Evolutionary conservation across 2,113 vertebrate genomes (phyloP), one percentile per base, ranked within the genome.

Genomic region (Oryctolagus cuniculus): DNA sequence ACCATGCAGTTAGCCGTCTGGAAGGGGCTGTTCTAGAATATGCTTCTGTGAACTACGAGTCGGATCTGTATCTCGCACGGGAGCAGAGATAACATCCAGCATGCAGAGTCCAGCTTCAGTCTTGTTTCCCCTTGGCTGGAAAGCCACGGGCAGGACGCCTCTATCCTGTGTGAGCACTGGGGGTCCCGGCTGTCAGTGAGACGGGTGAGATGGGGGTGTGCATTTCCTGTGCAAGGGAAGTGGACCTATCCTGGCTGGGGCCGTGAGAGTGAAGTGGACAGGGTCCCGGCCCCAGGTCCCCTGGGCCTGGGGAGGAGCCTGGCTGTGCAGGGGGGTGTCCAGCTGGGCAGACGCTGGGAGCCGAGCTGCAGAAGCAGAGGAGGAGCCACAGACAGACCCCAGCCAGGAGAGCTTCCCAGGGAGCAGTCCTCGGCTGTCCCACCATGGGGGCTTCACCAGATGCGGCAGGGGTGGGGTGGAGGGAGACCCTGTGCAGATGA

Each of bases 331-430:
- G 10, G n/a, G 49, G 13, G 9, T 2, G 6, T 21, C 51, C 24
- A 36, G 29, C 38, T 0, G 1, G 22, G 12, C 34, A 0, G 10
- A 38, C 29, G 55, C 15, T 58, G 3, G 6, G 25, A 15, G 12
- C 2, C 12, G 27, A 0, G 51, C 66, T 83, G 29, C 1, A 0
- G 34, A 16, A 6, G 22, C 27, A 22, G 10, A 19, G 31, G 22
- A n/a, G n/a, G 22, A 13, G 16, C 31, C 61, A 3, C 11, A 0
- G 6, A 15, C 24, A 8, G 44, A 15, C 19, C 25, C 7, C 0
- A 11, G 12, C 51, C 74, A 7, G n/a, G 4, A 0, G 1, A 15
- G 44, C 64, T 61, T 44, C 82, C 69, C 4, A 16, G 11, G 44
- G 34, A 25, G 19, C 51, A 6, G 12, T 64, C 53, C 73, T 22